phyloP scores from a whole-genome alignment of 1,140 invertebrate species.

The Tetraneura akinire region DNA sequence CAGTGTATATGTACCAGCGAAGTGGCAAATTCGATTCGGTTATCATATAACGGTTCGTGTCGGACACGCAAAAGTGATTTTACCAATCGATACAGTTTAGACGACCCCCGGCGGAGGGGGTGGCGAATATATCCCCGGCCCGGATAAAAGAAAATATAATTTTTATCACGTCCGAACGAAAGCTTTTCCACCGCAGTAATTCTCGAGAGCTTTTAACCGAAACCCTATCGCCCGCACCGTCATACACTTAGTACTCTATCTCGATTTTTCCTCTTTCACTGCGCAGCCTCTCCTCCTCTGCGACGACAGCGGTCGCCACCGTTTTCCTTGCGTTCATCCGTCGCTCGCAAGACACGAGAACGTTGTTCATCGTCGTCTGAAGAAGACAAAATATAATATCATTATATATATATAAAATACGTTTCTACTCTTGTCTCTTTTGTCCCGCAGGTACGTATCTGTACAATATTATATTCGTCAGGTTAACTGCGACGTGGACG shows the following conservation, averaged over 20 bases:
- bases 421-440: no score
- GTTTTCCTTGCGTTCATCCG: no score
- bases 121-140: not conserved
- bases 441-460: no score
- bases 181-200: conserved; percentile 13
- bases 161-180: conserved; percentile 30
- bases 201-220: conserved; percentile 31
- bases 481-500: no score
- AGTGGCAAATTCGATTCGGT: conserved; percentile 9
- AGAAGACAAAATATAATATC: not conserved
- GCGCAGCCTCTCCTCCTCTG: no score
- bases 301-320: no score
- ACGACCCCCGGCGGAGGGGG: not conserved
- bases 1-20: no score
- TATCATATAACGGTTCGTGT: conserved; percentile 35
- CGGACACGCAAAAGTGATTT: conserved; percentile 39
- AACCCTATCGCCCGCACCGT: not conserved
- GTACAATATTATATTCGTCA: no score
- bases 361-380: not conserved
- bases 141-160: conserved; percentile 26
- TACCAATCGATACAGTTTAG: conserved; percentile 27
- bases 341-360: no score
- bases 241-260: not conserved
- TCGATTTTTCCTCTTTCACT: no score
- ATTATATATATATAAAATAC: no score